A percentile compares a stretch with the other conserved stretches of the same genome.
phyloP scores from a whole-genome alignment of 2,113 vertebrate genomes.

The Tachuris rubrigastra region DNA sequence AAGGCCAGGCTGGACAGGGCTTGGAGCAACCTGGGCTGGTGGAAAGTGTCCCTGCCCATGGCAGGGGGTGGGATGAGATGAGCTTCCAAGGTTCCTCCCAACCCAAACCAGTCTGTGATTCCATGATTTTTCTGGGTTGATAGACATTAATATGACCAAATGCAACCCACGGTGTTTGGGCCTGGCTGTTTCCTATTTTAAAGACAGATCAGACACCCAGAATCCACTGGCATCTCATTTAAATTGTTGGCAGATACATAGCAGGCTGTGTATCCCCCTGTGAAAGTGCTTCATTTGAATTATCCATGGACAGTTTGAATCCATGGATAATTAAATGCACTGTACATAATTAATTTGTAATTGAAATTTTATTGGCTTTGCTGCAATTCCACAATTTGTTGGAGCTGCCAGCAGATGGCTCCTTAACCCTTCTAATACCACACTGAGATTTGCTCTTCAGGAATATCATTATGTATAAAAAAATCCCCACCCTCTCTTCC shows the following conservation, averaged over 20 bases:
- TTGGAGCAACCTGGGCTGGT: not conserved
- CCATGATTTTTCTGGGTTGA: not conserved
- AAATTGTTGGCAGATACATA: conserved; percentile 38
- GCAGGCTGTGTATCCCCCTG: conserved; percentile 38
- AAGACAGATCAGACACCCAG: conserved; percentile 11
- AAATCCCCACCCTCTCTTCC: not conserved
- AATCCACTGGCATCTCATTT: conserved; percentile 32
- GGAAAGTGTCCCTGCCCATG: not conserved
- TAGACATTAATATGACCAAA: not conserved
- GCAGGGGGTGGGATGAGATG: accelerated
- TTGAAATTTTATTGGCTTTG: conserved; percentile 47
- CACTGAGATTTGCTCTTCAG: not conserved
- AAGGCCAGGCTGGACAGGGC: accelerated
- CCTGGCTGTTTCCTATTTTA: not conserved
- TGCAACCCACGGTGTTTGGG: not conserved
- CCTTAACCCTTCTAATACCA: conserved; percentile 68
- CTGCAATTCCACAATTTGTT: not conserved
- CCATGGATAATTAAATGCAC: conserved; percentile 74
- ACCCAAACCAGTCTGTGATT: not conserved
- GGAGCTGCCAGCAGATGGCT: conserved; percentile 75
- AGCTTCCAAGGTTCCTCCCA: not conserved
- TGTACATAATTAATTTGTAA: conserved; percentile 72
- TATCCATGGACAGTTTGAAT: conserved; percentile 66
- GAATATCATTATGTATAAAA: not conserved
- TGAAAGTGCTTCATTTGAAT: conserved; percentile 63